Evolutionary conservation across 2,888 invertebrate species (phyloP).

Genomic region (Chalcis sispes): DNA sequence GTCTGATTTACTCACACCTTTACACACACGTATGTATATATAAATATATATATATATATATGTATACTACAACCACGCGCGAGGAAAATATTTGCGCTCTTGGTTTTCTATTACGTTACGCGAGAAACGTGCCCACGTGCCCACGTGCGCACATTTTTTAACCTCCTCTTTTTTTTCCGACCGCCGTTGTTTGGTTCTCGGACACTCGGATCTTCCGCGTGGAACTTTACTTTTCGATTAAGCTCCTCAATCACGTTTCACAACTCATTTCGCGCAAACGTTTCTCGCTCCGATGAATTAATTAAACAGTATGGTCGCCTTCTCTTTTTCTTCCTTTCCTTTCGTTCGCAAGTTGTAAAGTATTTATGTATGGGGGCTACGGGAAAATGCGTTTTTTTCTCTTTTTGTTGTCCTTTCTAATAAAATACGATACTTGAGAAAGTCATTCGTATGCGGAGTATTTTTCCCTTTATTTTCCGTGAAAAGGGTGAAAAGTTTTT

Average conservation of each 20-base stretch:
- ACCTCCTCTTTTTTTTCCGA: too few relatives aligned
- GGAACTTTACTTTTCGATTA: slow-evolving; percentile 59
- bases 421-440: too few relatives aligned
- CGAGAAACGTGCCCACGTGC: neutral
- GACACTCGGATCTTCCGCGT: slow-evolving; percentile 16
- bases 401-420: too few relatives aligned
- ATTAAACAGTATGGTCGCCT: slow-evolving; percentile 45
- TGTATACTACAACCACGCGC: neutral
- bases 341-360: slow-evolving; percentile 15
- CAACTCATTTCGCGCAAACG: slow-evolving; percentile 56
- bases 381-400: neutral
- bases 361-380: neutral
- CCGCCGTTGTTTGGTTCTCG: too few relatives aligned
- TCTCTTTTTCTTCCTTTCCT: slow-evolving; percentile 21
- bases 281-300: slow-evolving; percentile 50
- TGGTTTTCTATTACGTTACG: neutral
- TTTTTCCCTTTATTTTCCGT: too few relatives aligned
- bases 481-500: too few relatives aligned
- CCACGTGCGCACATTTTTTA: neutral
- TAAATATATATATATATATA: neutral
- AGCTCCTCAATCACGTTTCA: slow-evolving; percentile 59
- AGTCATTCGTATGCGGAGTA: too few relatives aligned
- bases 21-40: too few relatives aligned
- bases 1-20: slow-evolving; percentile 23
- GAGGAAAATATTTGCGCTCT: slow-evolving; percentile 40